Conservation (phyloP, 2,888 invertebrate species). For the Protophormia terraenovae region DNA sequence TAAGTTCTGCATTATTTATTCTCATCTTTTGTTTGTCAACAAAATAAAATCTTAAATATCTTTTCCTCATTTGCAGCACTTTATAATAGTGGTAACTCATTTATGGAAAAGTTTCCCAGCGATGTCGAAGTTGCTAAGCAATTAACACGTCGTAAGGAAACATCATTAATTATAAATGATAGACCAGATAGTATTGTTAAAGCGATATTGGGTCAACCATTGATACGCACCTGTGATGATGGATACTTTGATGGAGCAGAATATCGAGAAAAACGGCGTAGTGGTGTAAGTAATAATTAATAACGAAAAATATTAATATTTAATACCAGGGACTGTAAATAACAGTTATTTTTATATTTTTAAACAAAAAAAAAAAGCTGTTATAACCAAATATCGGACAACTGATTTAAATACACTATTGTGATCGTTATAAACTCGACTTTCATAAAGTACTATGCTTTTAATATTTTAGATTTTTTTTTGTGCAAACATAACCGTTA, state of each 20-base stretch:
- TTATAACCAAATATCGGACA: no score
- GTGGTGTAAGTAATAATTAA: slow-evolving; percentile 66
- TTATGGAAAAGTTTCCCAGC: slow-evolving; percentile 90
- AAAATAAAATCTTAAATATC: neutral
- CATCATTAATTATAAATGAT: slow-evolving; percentile 71
- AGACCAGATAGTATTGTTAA: slow-evolving; percentile 74
- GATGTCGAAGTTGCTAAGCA: slow-evolving; percentile 89
- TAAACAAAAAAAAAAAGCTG: no score
- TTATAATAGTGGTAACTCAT: slow-evolving; percentile 83
- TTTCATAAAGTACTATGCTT: no score
- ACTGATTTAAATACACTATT: no score
- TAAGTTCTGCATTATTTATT: slow-evolving; percentile 82
- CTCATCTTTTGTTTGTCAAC: no score
- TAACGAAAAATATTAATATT: neutral
- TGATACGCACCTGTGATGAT: slow-evolving; percentile 67
- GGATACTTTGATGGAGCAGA: slow-evolving; percentile 62
- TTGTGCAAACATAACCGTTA: no score
- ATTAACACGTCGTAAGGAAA: slow-evolving; percentile 83
- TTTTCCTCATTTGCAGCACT: slow-evolving; percentile 50
- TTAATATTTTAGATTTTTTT: no score
- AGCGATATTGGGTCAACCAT: slow-evolving; percentile 72
- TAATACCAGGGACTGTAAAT: no score
- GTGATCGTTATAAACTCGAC: no score
- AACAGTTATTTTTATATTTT: no score
- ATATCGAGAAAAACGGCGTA: slow-evolving; percentile 64